These are phyloP conservation scores for Coendou prehensilis DNA, from an alignment of 2,797 vertebrate genomes.

Conservation along the genomic window DNA sequence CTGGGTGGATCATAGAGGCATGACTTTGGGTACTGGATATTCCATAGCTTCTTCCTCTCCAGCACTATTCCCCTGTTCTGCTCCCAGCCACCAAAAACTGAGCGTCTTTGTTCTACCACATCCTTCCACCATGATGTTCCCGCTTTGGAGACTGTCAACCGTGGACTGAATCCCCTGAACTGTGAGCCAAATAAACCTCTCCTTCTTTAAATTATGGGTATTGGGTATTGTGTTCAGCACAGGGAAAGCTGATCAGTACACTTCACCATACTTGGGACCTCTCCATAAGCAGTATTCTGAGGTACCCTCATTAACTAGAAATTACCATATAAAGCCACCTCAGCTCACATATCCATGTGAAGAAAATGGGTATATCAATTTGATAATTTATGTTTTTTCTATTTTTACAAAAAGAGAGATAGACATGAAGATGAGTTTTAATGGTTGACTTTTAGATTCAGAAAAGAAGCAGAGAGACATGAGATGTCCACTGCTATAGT, in stretches of 20 bases:
- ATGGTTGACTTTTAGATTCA: not conserved
- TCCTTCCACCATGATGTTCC: not conserved
- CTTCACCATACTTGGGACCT: not conserved
- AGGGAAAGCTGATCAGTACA: not conserved
- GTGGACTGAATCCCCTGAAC: not conserved
- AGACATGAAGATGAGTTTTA: not conserved
- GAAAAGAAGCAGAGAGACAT: conserved; percentile 6
- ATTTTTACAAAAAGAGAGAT: not conserved
- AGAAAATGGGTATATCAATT: not conserved
- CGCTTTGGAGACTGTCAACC: not conserved
- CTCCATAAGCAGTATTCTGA: not conserved
- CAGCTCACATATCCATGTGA: rapidly evolving
- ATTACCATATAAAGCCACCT: not conserved
- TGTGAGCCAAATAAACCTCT: not conserved
- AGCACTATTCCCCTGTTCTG: not conserved
- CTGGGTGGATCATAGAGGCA: not conserved
- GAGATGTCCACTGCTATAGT: rapidly evolving
- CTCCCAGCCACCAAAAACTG: not conserved
- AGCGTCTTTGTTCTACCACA: not conserved
- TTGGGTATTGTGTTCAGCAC: not conserved
- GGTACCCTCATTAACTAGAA: not conserved
- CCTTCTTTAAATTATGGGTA: not conserved
- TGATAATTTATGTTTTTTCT: not conserved
- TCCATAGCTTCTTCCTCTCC: not conserved
- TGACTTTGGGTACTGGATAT: not conserved